These are phyloP conservation scores for Cettia cetti DNA, from an alignment of 2,113 vertebrate species.

Conservation along the genomic window DNA sequence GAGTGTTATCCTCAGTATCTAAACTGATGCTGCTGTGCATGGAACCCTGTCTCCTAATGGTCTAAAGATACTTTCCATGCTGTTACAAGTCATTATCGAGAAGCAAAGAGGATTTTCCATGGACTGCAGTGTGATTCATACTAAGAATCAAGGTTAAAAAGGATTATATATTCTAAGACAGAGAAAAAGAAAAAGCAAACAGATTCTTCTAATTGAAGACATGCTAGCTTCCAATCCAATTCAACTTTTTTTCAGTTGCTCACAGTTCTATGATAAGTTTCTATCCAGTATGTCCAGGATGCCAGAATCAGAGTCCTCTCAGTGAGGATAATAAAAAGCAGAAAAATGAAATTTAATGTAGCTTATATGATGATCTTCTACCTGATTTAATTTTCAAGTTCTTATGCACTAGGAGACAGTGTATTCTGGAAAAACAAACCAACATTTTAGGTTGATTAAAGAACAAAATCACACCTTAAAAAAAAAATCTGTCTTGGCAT, in stretches of 20 bases:
- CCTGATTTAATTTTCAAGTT: background rate
- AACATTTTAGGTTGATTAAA: background rate
- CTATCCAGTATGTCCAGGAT: background rate
- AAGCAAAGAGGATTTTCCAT: background rate
- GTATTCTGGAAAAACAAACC: background rate
- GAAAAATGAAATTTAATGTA: background rate
- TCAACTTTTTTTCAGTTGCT: background rate
- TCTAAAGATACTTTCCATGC: background rate
- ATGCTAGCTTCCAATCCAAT: background rate
- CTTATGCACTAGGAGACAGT: background rate
- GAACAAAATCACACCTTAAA: background rate
- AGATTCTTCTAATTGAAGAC: background rate
- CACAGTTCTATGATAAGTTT: background rate
- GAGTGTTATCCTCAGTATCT: background rate
- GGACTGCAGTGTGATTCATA: background rate
- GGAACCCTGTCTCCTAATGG: background rate
- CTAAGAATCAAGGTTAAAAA: background rate
- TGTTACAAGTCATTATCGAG: background rate
- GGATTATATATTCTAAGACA: background rate
- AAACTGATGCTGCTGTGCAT: background rate
- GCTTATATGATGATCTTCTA: background rate
- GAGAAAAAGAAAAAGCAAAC: background rate
- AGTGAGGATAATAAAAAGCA: background rate
- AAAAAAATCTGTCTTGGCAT: background rate
- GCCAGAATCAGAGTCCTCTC: background rate